Conservation (phyloP, 1,140 invertebrate species). For the Metaphire vulgaris region DNA sequence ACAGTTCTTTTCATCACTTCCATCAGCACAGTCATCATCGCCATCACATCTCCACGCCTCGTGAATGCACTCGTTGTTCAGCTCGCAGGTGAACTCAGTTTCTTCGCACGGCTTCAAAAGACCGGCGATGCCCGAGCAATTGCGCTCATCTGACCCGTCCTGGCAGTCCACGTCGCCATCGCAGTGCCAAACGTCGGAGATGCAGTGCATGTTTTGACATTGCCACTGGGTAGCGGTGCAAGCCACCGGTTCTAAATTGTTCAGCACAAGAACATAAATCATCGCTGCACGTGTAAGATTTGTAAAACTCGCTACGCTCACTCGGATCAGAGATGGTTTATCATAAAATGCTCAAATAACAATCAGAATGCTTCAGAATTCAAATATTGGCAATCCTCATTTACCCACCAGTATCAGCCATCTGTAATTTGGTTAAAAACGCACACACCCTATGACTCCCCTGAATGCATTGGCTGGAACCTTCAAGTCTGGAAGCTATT, state of each 20-base stretch:
- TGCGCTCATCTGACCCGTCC: conserved; percentile 92
- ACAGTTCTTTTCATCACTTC: conserved; percentile 18
- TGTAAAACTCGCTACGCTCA: no score
- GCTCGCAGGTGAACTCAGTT: neutral
- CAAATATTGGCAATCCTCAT: no score
- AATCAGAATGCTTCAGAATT: no score
- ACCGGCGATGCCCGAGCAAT: conserved; percentile 57
- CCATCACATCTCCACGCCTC: conserved; percentile 8
- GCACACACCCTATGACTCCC: no score
- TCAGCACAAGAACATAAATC: no score
- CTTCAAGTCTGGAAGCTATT: no score
- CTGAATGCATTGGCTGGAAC: no score
- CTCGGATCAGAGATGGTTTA: no score
- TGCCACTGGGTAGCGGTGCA: conserved; percentile 58
- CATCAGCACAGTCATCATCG: conserved; percentile 12
- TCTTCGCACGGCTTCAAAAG: neutral
- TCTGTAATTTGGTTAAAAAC: no score
- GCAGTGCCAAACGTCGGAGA: conserved; percentile 87
- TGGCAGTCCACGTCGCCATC: conserved; percentile 94
- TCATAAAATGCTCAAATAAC: no score
- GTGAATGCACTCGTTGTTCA: neutral
- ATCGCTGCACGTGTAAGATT: no score
- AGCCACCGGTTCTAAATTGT: conserved; percentile 60
- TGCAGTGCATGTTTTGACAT: conserved; percentile 70
- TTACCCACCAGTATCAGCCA: no score